Conservation (phyloP, 1,140 invertebrate genomes). For the Dufourea novaeangliae region DNA sequence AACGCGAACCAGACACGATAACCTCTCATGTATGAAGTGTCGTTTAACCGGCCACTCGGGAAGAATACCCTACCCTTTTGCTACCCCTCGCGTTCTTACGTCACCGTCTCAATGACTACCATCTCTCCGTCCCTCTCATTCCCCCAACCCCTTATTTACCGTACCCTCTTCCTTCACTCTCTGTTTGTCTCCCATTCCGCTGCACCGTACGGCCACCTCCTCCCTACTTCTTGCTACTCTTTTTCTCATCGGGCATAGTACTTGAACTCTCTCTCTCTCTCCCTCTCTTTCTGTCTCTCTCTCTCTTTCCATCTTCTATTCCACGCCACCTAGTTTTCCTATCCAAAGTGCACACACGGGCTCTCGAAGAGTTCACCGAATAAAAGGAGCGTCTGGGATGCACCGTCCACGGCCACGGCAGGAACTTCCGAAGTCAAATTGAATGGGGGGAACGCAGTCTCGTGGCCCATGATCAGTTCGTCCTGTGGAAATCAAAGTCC, state of each 20-base stretch:
- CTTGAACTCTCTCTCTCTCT: too few species aligned
- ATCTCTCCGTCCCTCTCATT: constrained; percentile 20
- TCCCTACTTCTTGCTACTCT: neutral
- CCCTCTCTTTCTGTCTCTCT: neutral
- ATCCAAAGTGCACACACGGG: constrained; percentile 39
- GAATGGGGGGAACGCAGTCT: constrained; percentile 35
- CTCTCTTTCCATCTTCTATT: neutral
- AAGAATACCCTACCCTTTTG: constrained; percentile 7
- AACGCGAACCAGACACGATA: constrained; percentile 68
- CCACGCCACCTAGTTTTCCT: constrained; percentile 41
- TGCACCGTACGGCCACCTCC: neutral
- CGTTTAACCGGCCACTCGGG: constrained; percentile 64
- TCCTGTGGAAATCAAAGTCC: constrained; percentile 2
- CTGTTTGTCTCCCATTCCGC: constrained; percentile 38
- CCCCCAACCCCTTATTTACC: constrained; percentile 36
- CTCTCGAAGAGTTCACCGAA: constrained; percentile 55
- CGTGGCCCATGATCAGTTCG: constrained; percentile 36
- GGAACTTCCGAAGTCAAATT: constrained; percentile 65
- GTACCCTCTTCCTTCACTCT: constrained; percentile 32
- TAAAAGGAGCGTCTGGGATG: constrained; percentile 55
- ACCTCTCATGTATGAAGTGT: constrained; percentile 69
- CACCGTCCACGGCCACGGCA: too few species aligned
- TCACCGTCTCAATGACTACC: constrained; percentile 15
- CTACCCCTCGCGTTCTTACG: constrained; percentile 11
- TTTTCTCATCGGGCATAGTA: too few species aligned